Percentiles rank a stretch among this genome's conserved stretches.
These are phyloP conservation scores for Regulus satrapa DNA, from an alignment of 2,113 vertebrate genomes.

Conservation along the genomic window DNA sequence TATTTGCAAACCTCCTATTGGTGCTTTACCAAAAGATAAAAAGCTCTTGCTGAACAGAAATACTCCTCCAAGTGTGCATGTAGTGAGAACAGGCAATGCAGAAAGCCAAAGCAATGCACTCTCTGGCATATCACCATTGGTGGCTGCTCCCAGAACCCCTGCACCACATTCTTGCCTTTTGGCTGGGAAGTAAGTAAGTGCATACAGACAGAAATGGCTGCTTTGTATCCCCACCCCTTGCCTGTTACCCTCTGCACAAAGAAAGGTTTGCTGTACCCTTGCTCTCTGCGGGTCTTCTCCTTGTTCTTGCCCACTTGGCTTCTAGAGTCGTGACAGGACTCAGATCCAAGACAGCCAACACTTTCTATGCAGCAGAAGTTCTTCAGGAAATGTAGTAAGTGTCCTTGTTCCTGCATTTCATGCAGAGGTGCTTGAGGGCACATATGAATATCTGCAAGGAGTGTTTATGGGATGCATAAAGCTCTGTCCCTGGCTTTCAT, in stretches of 20 bases:
- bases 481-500: constrained; percentile 47
- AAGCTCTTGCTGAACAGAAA: not conserved
- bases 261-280: not conserved
- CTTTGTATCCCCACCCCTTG: too few species aligned
- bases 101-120: not conserved
- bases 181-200: not conserved
- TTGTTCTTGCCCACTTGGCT: not conserved
- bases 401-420: constrained; percentile 4
- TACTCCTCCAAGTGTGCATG: not conserved
- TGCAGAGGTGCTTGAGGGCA: constrained; percentile 3
- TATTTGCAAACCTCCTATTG: not conserved
- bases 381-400: not conserved
- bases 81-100: accelerated
- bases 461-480: constrained; percentile 45
- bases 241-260: not conserved
- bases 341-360: not conserved
- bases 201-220: too few species aligned
- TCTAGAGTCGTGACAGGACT: not conserved
- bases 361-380: not conserved
- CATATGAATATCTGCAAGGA: constrained; percentile 20
- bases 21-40: constrained; percentile 18
- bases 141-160: not conserved
- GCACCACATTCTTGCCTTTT: not conserved
- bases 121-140: too few species aligned
- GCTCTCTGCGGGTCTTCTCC: not conserved